Conservation (phyloP, 1,140 invertebrate genomes). For the Whitmania pigra region DNA sequence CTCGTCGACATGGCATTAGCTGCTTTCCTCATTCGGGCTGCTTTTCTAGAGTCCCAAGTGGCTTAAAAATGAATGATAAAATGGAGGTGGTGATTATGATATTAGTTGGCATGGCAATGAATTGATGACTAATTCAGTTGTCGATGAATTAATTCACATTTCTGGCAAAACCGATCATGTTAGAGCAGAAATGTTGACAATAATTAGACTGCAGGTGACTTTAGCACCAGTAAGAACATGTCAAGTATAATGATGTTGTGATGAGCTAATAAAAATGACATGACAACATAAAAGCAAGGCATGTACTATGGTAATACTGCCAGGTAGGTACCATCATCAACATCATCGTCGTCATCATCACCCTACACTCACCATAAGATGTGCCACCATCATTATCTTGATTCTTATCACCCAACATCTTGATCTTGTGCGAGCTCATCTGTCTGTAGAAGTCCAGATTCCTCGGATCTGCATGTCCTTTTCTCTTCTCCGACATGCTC, state of each 20-base stretch:
- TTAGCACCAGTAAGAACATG: neutral
- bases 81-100: neutral
- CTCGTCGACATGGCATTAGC: too few relatives aligned
- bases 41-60: too few relatives aligned
- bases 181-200: neutral
- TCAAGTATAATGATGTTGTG: neutral
- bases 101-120: neutral
- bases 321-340: too few relatives aligned
- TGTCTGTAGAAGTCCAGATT: constrained; percentile 85
- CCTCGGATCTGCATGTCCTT: constrained; percentile 63
- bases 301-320: neutral
- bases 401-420: neutral
- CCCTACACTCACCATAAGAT: neutral
- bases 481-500: constrained; percentile 92
- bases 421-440: constrained; percentile 54
- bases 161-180: neutral
- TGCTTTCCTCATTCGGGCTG: too few relatives aligned
- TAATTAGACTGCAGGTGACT: neutral
- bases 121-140: too few relatives aligned
- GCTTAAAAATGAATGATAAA: too few relatives aligned
- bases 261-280: neutral
- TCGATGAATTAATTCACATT: too few relatives aligned
- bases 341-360: neutral
- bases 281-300: neutral
- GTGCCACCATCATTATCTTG: constrained; percentile 2